Conservation (phyloP, 2,888 invertebrate species). For the Labia minor region DNA sequence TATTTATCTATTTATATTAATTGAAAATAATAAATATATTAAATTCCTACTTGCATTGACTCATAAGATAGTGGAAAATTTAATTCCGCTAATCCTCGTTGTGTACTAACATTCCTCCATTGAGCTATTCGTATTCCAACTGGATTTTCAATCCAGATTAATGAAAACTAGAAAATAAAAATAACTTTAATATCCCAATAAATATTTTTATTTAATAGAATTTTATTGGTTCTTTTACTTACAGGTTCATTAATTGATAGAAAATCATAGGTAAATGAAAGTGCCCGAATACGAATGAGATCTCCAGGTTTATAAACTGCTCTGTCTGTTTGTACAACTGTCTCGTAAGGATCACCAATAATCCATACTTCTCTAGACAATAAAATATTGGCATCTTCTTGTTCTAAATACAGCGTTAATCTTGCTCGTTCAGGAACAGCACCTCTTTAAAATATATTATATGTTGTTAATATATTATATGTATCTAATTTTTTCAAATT, state of each 20-base stretch:
- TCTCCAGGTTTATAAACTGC: slow-evolving; percentile 50
- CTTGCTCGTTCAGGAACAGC: background rate
- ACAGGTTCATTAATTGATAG: slow-evolving; percentile 44
- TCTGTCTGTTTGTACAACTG: slow-evolving; percentile 48
- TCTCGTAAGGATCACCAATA: slow-evolving; percentile 42
- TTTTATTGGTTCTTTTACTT: slow-evolving; percentile 29
- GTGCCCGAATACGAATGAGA: slow-evolving; percentile 43
- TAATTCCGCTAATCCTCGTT: slow-evolving; percentile 50
- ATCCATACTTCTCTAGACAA: slow-evolving; percentile 35
- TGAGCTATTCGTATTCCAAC: slow-evolving; percentile 49
- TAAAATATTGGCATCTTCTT: background rate
- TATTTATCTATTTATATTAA: too few relatives aligned
- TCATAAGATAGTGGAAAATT: slow-evolving; percentile 37
- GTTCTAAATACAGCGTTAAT: background rate
- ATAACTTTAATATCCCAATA: slow-evolving; percentile 19
- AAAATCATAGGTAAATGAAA: slow-evolving; percentile 45
- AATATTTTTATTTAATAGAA: background rate
- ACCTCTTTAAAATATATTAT: slow-evolving; percentile 8
- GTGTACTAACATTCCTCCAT: slow-evolving; percentile 49
- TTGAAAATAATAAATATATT: too few relatives aligned
- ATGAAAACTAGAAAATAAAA: slow-evolving; percentile 42
- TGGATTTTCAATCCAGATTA: slow-evolving; percentile 56
- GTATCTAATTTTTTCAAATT: too few relatives aligned
- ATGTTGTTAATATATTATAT: too few relatives aligned
- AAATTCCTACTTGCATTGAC: slow-evolving; percentile 29